These are phyloP conservation scores for Mimachlamys varia DNA, from an alignment of 2,888 invertebrate species.

Conservation along the genomic window DNA sequence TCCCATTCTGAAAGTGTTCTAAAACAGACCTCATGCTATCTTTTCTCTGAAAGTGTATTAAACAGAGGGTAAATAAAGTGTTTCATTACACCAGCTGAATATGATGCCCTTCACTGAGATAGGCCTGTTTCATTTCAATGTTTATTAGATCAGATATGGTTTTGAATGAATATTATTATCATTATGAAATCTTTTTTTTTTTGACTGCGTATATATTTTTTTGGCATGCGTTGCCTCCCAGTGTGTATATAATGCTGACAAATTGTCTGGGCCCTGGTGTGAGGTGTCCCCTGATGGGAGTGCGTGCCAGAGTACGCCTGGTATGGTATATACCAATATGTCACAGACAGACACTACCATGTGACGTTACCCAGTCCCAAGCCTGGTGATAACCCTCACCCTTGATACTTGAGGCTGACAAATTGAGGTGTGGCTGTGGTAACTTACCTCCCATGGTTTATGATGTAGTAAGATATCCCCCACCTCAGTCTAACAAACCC, in stretches of 20 bases:
- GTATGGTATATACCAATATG: background rate
- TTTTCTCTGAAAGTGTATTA: background rate
- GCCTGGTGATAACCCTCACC: background rate
- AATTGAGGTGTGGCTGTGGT: conserved; percentile 27
- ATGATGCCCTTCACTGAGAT: background rate
- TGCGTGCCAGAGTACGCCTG: background rate
- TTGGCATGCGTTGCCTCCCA: background rate
- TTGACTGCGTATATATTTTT: no score
- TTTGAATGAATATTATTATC: conserved; percentile 6
- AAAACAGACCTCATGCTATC: background rate
- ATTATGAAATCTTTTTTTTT: background rate
- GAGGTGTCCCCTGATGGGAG: conserved; percentile 25
- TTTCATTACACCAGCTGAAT: background rate
- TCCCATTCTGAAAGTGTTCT: no score
- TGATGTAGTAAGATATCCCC: background rate
- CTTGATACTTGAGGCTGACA: conserved; percentile 22
- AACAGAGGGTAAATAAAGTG: background rate
- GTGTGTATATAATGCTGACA: background rate
- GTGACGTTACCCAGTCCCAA: conserved; percentile 20
- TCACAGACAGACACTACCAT: background rate
- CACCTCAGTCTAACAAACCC: no score
- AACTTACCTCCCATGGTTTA: background rate
- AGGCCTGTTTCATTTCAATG: background rate
- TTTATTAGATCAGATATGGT: conserved; percentile 13
- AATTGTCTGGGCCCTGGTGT: conserved; percentile 1